Percentiles rank a stretch among this genome's conserved stretches.
These are phyloP conservation scores for Chorisops tibialis DNA, from an alignment of 2,888 invertebrate species.

Conservation along the genomic window DNA sequence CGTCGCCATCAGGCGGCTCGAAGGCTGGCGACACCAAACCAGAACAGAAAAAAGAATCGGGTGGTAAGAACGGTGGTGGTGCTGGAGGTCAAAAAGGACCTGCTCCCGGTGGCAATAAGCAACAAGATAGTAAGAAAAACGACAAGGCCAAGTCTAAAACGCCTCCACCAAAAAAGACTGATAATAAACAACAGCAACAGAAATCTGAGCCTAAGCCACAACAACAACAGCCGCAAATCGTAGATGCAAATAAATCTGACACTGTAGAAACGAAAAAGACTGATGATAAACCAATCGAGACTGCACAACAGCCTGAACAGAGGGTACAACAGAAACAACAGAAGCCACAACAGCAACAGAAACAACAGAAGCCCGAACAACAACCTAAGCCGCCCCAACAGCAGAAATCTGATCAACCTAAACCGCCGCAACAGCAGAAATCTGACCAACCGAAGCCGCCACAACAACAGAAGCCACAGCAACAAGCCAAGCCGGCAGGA, in stretches of 20 bases:
- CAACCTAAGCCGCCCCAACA: constrained; percentile 30
- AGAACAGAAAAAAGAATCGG: constrained; percentile 14
- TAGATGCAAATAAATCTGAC: background rate
- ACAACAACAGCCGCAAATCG: background rate
- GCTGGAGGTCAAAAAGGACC: constrained; percentile 51
- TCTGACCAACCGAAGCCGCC: background rate
- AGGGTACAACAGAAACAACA: constrained; percentile 4
- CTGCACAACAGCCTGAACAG: background rate
- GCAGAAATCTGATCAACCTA: constrained; percentile 30
- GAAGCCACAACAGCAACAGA: constrained; percentile 33
- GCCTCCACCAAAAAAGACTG: constrained; percentile 19
- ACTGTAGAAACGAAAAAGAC: constrained; percentile 14
- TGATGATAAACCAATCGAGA: constrained; percentile 4
- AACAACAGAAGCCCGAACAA: constrained; percentile 11
- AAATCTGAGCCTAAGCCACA: background rate
- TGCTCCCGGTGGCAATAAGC: background rate
- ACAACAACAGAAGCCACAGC: constrained; percentile 27
- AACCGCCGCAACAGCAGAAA: constrained; percentile 32
- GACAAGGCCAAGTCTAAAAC: constrained; percentile 23
- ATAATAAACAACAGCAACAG: constrained; percentile 5
- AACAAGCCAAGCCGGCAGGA: constrained; percentile 30
- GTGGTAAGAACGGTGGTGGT: constrained; percentile 39
- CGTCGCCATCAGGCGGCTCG: background rate
- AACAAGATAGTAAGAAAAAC: constrained; percentile 19
- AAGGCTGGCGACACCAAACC: background rate